phyloP scores from a whole-genome alignment of 2,888 invertebrate genomes.

The Heterodera filipjevi region DNA sequence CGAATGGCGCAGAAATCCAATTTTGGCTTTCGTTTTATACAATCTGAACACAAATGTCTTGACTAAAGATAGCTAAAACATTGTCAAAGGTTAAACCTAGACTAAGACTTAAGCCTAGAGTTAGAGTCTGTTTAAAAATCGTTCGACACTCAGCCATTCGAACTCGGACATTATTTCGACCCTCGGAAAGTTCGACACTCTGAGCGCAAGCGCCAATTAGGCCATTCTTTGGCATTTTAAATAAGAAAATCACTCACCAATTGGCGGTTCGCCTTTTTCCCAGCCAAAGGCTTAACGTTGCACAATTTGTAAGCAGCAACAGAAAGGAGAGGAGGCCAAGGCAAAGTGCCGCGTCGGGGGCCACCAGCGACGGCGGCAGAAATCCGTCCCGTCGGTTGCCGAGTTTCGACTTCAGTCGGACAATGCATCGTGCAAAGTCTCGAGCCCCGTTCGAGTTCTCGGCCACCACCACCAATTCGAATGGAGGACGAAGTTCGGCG shows the following conservation, averaged over 20 bases:
- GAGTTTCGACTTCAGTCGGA: neutral
- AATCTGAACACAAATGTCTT: too few relatives aligned
- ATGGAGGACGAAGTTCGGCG: neutral
- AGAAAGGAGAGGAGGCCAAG: constrained; percentile 22
- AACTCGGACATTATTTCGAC: too few relatives aligned
- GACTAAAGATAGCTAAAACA: too few relatives aligned
- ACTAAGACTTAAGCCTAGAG: too few relatives aligned
- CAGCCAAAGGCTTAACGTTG: constrained; percentile 17
- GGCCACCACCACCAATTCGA: neutral
- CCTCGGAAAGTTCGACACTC: too few relatives aligned
- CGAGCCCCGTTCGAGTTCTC: neutral
- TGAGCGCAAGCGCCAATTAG: too few relatives aligned
- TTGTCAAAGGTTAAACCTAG: too few relatives aligned
- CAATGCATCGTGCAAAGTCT: neutral
- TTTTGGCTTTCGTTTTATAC: too few relatives aligned
- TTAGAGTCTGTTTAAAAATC: too few relatives aligned
- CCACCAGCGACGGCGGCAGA: neutral
- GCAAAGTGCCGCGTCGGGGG: neutral
- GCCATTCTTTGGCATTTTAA: neutral
- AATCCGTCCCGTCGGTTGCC: neutral
- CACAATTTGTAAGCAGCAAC: constrained; percentile 10
- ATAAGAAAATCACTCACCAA: neutral
- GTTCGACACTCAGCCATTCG: too few relatives aligned
- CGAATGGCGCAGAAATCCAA: too few relatives aligned
- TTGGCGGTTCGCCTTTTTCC: neutral